Percentiles rank a stretch among this genome's conserved stretches.
Evolutionary conservation across 2,113 vertebrate genomes (phyloP).

Genomic region (Pseudopipra pipra): DNA sequence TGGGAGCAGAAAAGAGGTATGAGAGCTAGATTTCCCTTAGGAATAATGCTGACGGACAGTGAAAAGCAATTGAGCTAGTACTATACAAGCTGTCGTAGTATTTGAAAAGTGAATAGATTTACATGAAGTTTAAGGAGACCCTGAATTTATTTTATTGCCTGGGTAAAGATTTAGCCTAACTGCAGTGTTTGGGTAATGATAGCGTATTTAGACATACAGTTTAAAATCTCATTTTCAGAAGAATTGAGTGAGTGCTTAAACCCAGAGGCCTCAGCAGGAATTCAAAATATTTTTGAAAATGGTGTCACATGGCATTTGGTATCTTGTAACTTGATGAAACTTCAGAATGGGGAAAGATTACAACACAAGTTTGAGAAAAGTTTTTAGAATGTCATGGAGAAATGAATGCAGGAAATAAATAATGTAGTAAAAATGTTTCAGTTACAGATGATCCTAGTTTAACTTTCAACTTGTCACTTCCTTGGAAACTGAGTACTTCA

Average conservation of each 20-base stretch:
- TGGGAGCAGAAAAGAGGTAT: neutral
- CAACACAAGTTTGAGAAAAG: neutral
- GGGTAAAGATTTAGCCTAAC: neutral
- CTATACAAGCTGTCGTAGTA: neutral
- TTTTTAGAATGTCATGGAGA: neutral
- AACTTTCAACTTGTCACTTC: neutral
- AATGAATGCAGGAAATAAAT: constrained; percentile 26
- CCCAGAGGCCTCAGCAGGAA: neutral
- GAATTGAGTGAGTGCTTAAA: neutral
- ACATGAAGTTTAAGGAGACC: neutral
- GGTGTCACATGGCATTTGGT: neutral
- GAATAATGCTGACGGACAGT: neutral
- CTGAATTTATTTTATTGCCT: neutral
- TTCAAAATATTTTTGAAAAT: neutral
- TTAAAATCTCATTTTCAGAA: neutral
- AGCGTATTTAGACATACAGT: neutral
- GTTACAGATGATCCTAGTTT: neutral
- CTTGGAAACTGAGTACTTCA: neutral
- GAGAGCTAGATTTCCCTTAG: neutral
- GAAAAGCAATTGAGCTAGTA: neutral
- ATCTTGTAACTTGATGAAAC: neutral
- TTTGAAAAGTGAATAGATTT: neutral
- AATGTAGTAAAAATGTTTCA: neutral
- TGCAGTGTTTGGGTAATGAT: neutral
- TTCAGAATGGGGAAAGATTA: neutral